These are phyloP conservation scores for Crotalus tigris DNA, from an alignment of 2,113 vertebrate species.

Conservation along the genomic window DNA sequence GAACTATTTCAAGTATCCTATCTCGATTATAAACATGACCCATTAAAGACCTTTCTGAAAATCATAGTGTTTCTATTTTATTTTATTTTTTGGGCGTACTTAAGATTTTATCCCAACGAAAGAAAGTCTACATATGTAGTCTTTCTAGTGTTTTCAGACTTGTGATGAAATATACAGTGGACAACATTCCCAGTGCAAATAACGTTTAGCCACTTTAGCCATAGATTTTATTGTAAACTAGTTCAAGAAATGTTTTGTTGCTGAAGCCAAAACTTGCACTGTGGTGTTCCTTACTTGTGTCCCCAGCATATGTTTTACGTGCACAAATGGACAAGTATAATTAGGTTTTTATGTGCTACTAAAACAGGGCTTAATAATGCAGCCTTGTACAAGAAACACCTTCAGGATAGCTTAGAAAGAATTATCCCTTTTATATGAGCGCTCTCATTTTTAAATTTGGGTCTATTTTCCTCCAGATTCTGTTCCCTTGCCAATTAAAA, in stretches of 20 bases:
- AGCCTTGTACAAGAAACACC: background rate
- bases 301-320: conserved; percentile 20
- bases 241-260: conserved; percentile 14
- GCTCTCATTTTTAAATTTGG: conserved; percentile 16
- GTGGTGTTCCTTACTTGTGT: conserved; percentile 13
- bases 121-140: background rate
- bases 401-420: conserved; percentile 20
- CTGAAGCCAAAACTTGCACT: background rate
- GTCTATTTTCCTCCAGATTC: conserved; percentile 31
- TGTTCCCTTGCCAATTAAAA: conserved; percentile 36
- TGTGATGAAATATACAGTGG: background rate
- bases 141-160: background rate
- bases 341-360: conserved; percentile 38
- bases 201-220: background rate
- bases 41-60: background rate
- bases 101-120: background rate
- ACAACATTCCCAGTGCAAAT: background rate
- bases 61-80: background rate
- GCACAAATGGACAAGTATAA: conserved; percentile 37
- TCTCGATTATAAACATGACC: background rate
- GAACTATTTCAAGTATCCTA: background rate
- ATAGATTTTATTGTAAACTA: background rate
- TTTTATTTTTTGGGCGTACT: background rate
- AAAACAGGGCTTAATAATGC: conserved; percentile 22
- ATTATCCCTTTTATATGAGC: background rate